Percentiles rank a stretch among this genome's conserved stretches.
These are phyloP conservation scores for Yponomeuta malinellus DNA, from an alignment of 2,888 invertebrate genomes.

Conservation along the genomic window DNA sequence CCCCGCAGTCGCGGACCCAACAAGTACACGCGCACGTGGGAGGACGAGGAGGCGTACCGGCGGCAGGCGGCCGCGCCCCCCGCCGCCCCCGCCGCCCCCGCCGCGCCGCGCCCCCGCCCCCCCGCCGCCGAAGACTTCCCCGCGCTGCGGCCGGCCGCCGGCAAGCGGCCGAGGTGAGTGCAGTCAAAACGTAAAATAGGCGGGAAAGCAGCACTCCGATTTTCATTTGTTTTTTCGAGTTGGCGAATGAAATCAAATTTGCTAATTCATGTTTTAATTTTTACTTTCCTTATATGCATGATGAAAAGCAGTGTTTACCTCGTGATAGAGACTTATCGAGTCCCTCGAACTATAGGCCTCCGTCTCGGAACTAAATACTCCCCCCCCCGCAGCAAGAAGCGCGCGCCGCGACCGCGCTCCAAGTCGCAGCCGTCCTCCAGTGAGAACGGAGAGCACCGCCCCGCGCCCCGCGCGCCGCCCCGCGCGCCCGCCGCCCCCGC, in stretches of 20 bases:
- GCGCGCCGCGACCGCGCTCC: constrained; percentile 49
- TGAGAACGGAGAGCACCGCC: constrained; percentile 26
- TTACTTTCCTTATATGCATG: no score
- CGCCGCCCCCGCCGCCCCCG: constrained; percentile 37
- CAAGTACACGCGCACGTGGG: constrained; percentile 94
- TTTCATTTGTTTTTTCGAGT: no score
- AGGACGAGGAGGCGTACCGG: constrained; percentile 92
- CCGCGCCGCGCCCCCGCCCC: constrained; percentile 36
- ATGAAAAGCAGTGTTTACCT: no score
- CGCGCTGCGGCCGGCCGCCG: constrained; percentile 50
- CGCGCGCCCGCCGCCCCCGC: not conserved
- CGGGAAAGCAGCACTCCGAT: no score
- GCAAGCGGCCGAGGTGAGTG: constrained; percentile 26
- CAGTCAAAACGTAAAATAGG: no score
- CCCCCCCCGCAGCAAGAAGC: constrained; percentile 25
- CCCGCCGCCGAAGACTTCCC: constrained; percentile 76
- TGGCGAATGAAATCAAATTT: no score
- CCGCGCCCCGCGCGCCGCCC: not conserved
- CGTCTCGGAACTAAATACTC: no score
- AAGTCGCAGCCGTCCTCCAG: constrained; percentile 58
- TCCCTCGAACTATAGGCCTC: no score
- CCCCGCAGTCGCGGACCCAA: constrained; percentile 86
- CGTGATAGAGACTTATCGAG: no score
- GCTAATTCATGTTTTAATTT: no score
- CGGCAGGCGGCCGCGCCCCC: constrained; percentile 62